Evolutionary conservation across 1,140 invertebrate species (phyloP), one percentile per base, ranked within the genome.

Genomic region (Conopomorpha cramerella): DNA sequence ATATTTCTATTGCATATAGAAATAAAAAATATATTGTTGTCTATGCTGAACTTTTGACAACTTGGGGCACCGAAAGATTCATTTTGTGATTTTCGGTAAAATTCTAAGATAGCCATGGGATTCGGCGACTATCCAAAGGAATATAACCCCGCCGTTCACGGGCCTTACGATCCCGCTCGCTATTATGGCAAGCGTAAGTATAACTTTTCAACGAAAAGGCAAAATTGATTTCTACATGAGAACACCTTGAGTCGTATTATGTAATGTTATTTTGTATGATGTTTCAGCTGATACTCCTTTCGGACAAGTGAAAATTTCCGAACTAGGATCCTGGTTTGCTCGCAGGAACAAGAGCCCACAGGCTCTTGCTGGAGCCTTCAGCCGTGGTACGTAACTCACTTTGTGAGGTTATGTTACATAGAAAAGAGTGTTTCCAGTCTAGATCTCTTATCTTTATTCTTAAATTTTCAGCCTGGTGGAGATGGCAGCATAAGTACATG

Each of bases 101-200:
- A 39, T 39, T 36, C n/a, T 19, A n/a, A 28, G 35, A 48, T 37
- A 50, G 80, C 63, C 53, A 89, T 90, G 86, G 85, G 62, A 57
- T 82, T 89, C 55, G 92, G 91, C 45, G 87, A 92, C 54, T 95
- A 94, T 85, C 93, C 92, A 6, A 80, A 81, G 38, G 91, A 89
- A 55, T 97, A 93, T 57, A 92, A 96, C 67, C 86, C 88, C 16
- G 85, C 86, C 61, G 84, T 93, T 34, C 95, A 97, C 61, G 95
- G 95, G 29, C 89, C 92, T 10, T 98, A 95, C 56, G 90, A 95
- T 71, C 94, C 95, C 16, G 88, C 89, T 30, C 85, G 91, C 45
- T 96, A 78, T 59, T 98, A 98, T 79, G 95, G 95, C 57, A 95
- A 94, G 83, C 82, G 93, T 96, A 82, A 84, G 86, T 83, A 15